Conservation (phyloP, 2,113 vertebrate genomes). For the Crotalus viridis region DNA sequence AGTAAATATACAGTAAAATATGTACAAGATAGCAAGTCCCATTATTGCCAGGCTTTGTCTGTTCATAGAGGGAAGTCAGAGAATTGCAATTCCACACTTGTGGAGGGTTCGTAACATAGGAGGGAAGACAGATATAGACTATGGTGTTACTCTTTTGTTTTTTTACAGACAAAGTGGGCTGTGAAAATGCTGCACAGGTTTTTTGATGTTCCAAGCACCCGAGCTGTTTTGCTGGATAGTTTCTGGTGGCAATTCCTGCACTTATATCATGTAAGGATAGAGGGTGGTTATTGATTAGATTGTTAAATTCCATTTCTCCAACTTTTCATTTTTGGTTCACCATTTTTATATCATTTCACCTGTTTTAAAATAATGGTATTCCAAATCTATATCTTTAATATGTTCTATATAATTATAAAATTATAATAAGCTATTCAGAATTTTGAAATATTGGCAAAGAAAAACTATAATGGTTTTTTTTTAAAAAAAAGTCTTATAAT, state of each 20-base stretch:
- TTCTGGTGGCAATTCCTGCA: slow-evolving; percentile 71
- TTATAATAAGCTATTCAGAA: background rate
- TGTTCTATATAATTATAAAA: background rate
- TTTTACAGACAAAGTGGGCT: slow-evolving; percentile 52
- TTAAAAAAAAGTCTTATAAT: background rate
- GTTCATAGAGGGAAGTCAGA: background rate
- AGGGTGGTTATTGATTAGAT: background rate
- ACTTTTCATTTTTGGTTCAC: background rate
- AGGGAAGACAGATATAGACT: background rate
- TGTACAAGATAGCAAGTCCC: background rate
- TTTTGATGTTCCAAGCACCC: slow-evolving; percentile 41
- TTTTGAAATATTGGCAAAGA: background rate
- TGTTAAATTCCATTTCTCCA: slow-evolving; percentile 22
- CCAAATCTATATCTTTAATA: background rate
- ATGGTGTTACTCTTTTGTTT: slow-evolving; percentile 32
- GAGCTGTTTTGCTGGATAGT: slow-evolving; percentile 61
- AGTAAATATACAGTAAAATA: background rate
- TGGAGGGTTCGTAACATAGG: background rate
- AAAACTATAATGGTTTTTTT: background rate
- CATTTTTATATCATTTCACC: background rate
- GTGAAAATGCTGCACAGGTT: slow-evolving; percentile 52
- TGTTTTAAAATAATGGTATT: background rate
- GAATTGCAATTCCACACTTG: background rate
- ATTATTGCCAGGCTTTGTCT: background rate
- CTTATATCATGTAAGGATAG: slow-evolving; percentile 58